Evolutionary conservation across 1,140 invertebrate species (phyloP), one percentile per base, ranked within the genome.

Genomic region (Cyclargus thomasi): DNA sequence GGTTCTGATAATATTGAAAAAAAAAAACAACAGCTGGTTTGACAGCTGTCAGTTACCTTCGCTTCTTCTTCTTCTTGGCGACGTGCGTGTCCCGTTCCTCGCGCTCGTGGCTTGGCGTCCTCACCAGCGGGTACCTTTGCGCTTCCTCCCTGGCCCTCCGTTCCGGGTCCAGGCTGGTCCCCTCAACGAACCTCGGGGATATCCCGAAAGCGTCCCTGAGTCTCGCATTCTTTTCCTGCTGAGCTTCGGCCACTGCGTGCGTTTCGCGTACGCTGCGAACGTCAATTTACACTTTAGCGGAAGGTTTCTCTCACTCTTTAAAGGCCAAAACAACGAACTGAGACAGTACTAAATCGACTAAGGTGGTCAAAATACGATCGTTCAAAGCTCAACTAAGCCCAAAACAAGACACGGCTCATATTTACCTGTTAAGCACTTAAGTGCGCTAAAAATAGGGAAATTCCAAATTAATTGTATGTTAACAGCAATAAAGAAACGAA

Each of bases 221-320:
- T 64, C 95, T 94, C 7, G 95, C 96, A 93, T 99, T 99, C 89
- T 99, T 99, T 80, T 98, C 96, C 82, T 97, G 95, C 82, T 98
- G 97, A n/a, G 97, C 97, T 88, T 98, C 97, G 2, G 98, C 97
- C 67, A 98, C 94, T 85, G 98, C 96, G 91, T 99, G 98, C 59
- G 97, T 98, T 81, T 99, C 97, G 66, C 96, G 96, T 20, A 97
- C 96, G 91, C 97, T 98, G 76, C 11, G n/a, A 57, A 71, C 29
- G 29, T 29, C 29, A 29, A 29, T 29, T 29, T 4, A 29, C 29
- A 29, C 14, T 47, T 47, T 47, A 47, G 8, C 2, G 11, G 11
- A 47, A 16, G 39, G 7, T 47, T 14, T 14, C 3, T 14, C 39
- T 47, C 1, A 29, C 5, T n/a, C n/a, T 4, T 2, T 16, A 16